These are phyloP conservation scores for Neodiprion lecontei DNA, from an alignment of 1,140 invertebrate species.

Conservation along the genomic window DNA sequence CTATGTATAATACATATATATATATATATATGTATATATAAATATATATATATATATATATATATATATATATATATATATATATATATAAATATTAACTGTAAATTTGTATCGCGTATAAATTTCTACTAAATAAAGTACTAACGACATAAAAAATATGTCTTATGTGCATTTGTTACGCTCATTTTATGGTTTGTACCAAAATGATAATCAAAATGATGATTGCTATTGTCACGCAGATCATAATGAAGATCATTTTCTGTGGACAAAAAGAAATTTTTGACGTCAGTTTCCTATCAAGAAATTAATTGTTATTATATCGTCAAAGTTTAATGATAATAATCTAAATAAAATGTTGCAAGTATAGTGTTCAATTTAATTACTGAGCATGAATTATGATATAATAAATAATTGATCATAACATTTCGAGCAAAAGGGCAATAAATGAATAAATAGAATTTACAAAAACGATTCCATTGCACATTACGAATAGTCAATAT, in stretches of 20 bases:
- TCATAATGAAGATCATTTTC: slow-evolving; percentile 86
- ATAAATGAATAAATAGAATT: no score
- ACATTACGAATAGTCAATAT: no score
- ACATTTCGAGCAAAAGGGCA: no score
- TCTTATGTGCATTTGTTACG: slow-evolving; percentile 18
- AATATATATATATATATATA: not conserved
- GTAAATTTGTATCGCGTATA: not conserved
- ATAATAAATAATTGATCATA: no score
- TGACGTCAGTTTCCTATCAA: not conserved
- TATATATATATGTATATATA: not conserved
- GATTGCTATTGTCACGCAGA: slow-evolving; percentile 76
- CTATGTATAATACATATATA: slow-evolving; percentile 11
- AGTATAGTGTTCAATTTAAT: no score
- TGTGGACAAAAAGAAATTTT: slow-evolving; percentile 72
- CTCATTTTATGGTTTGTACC: slow-evolving; percentile 54
- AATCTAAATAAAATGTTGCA: not conserved
- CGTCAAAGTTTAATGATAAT: no score
- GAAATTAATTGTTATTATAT: no score
- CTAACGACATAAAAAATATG: slow-evolving; percentile 6
- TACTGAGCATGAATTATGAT: no score
- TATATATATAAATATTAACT: slow-evolving; percentile 17
- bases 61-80: slow-evolving; percentile 11
- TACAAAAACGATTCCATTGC: no score
- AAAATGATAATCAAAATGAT: slow-evolving; percentile 79
- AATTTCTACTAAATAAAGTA: slow-evolving; percentile 12